Percentiles rank a stretch among this genome's conserved stretches.
Conservation (phyloP, 2,113 vertebrate species). For the Gorilla gorilla region DNA sequence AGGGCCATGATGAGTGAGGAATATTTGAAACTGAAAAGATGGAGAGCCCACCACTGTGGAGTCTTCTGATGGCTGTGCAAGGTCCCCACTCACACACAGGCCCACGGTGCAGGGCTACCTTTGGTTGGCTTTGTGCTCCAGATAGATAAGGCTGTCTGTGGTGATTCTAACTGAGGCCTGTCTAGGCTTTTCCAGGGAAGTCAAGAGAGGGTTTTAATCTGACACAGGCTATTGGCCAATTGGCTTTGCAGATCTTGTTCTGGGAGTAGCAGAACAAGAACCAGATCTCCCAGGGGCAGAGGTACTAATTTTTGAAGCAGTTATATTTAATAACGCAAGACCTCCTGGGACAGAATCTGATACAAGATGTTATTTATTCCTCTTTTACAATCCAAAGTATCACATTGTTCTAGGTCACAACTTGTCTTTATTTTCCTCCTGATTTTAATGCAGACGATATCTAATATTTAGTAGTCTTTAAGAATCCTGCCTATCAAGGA, state of each 20-base stretch:
- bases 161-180: background rate
- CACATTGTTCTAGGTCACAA: constrained; percentile 48
- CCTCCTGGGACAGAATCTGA: constrained; percentile 24
- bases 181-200: background rate
- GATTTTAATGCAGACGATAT: constrained; percentile 30
- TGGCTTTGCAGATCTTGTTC: constrained; percentile 7
- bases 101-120: rapidly evolving
- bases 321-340: constrained; percentile 58
- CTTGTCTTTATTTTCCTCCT: background rate
- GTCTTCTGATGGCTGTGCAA: rapidly evolving
- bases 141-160: background rate
- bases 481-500: background rate
- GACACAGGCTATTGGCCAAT: constrained; percentile 10
- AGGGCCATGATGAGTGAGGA: background rate
- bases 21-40: background rate
- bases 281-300: constrained; percentile 53
- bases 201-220: background rate
- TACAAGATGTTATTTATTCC: constrained; percentile 34
- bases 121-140: background rate
- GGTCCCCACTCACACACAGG: background rate
- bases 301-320: constrained; percentile 53
- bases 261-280: constrained; percentile 45
- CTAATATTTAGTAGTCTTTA: background rate
- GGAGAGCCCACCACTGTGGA: rapidly evolving
- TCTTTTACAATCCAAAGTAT: background rate